phyloP scores from a whole-genome alignment of 2,888 invertebrate genomes.

The Aromia moschata region DNA sequence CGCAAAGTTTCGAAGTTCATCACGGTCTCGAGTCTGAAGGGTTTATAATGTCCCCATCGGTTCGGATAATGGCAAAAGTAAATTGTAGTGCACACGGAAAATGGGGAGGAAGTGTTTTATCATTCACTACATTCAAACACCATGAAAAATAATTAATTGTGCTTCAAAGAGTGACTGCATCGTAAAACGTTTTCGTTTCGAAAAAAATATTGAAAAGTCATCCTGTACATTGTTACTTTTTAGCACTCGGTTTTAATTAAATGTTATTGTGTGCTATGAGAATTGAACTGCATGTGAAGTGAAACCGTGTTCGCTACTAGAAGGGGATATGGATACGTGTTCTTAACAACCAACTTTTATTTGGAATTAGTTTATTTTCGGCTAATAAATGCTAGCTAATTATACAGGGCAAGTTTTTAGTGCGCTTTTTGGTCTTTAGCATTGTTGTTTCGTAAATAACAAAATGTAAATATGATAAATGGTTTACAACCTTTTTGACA shows the following conservation, averaged over 20 bases:
- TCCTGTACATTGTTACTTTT: slow-evolving; percentile 39
- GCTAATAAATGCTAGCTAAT: no score
- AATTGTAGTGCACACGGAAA: slow-evolving; percentile 49
- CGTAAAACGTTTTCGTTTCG: slow-evolving; percentile 44
- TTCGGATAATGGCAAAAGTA: slow-evolving; percentile 48
- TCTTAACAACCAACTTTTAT: no score
- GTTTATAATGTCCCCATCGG: slow-evolving; percentile 55
- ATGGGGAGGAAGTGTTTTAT: slow-evolving; percentile 54
- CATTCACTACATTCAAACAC: slow-evolving; percentile 60
- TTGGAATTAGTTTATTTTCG: no score
- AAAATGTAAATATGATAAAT: no score
- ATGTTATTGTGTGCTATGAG: slow-evolving; percentile 36
- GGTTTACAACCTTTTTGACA: no score
- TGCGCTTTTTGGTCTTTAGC: no score
- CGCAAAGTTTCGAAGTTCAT: slow-evolving; percentile 44
- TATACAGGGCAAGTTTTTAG: no score
- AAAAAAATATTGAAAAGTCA: slow-evolving; percentile 36
- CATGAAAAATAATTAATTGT: slow-evolving; percentile 64
- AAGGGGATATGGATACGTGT: no score
- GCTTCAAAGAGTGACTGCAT: slow-evolving; percentile 57
- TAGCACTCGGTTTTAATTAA: slow-evolving; percentile 41
- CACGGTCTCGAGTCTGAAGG: slow-evolving; percentile 49
- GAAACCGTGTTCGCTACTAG: no score
- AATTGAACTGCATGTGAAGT: slow-evolving; percentile 7
- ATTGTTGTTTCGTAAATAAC: no score